These are phyloP conservation scores for Phalera bucephala DNA, from an alignment of 2,888 invertebrate species.

Conservation along the genomic window DNA sequence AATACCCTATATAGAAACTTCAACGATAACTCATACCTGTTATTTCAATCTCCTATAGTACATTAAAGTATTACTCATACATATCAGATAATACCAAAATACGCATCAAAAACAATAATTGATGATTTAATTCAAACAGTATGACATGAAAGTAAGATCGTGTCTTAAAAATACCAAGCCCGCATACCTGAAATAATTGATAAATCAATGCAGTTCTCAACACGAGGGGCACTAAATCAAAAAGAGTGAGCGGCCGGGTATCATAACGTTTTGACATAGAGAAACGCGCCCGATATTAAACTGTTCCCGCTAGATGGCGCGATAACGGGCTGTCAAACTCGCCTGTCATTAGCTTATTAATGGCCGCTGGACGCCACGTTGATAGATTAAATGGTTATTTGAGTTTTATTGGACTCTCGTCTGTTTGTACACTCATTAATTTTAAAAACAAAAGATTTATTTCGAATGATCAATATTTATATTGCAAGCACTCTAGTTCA, in stretches of 20 bases:
- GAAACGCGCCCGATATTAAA: constrained; percentile 73
- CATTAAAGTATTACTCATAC: constrained; percentile 55
- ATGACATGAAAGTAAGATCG: constrained; percentile 80
- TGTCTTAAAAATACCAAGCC: constrained; percentile 73
- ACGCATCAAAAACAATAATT: constrained; percentile 66
- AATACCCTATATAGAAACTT: constrained; percentile 30
- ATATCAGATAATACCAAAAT: constrained; percentile 73
- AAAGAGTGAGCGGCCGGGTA: constrained; percentile 61
- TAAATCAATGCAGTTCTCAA: constrained; percentile 78
- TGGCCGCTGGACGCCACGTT: constrained; percentile 58
- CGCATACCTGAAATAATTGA: constrained; percentile 77
- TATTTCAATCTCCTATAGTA: constrained; percentile 29
- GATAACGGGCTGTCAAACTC: constrained; percentile 77
- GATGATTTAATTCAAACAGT: constrained; percentile 73
- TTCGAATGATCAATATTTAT: no score
- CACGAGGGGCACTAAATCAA: constrained; percentile 77
- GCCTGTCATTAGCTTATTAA: constrained; percentile 80
- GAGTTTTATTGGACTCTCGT: constrained; percentile 52
- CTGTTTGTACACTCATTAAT: constrained; percentile 25
- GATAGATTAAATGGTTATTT: constrained; percentile 65
- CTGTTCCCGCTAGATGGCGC: constrained; percentile 77
- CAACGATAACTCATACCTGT: constrained; percentile 18
- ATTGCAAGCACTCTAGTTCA: no score
- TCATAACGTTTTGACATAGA: constrained; percentile 78
- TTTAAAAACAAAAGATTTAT: constrained; percentile 6